Evolutionary conservation across 2,888 invertebrate genomes (phyloP), one percentile per base, ranked within the genome.

Genomic region (Dorcus parallelipipedus): DNA sequence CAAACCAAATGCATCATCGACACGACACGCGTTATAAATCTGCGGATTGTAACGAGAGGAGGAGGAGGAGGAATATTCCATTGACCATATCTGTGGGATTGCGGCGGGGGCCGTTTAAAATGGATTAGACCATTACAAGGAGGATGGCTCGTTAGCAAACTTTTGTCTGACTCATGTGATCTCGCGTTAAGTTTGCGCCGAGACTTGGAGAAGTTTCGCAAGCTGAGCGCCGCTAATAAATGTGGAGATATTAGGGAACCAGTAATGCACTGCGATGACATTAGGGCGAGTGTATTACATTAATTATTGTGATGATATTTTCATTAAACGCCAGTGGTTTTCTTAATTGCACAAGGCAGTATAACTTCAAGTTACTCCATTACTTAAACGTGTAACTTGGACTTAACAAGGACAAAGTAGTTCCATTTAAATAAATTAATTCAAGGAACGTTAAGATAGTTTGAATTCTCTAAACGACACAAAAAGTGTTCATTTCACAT

Each of bases 121-220:
- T 20, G 45, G 9, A 45, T 45, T 45, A 45, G 23, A 23, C 17
- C 45, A 20, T 45, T 33, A 33, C 38, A 49, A 49, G 14, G 23
- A 38, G 23, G 45, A 42, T 59, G 52, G 49, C 52, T 59, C 52
- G 55, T 52, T 52, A 50, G 52, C 39, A 38, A 59, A 59, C 59
- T 59, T 59, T 59, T 59, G 59, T 59, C 59, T 55, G 55, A 38
- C 59, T 56, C 56, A 56, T 52, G 49, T 52, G 54, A 59, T 55
- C 38, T 52, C 26, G 26, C n/a, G 59, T 52, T 59, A 59, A 55
- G 52, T 59, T 50, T 56, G 51, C 51, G 14, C 51, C 51, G 50
- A 50, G 26, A 51, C 51, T 43, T 39, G 10, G 43, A 33, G 42
- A 56, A 56, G 56, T 56, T 56, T 42, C 17, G 20, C 39, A n/a